Evolutionary conservation across 2,113 vertebrate genomes (phyloP).

Genomic region (Lepisosteus osseus): DNA sequence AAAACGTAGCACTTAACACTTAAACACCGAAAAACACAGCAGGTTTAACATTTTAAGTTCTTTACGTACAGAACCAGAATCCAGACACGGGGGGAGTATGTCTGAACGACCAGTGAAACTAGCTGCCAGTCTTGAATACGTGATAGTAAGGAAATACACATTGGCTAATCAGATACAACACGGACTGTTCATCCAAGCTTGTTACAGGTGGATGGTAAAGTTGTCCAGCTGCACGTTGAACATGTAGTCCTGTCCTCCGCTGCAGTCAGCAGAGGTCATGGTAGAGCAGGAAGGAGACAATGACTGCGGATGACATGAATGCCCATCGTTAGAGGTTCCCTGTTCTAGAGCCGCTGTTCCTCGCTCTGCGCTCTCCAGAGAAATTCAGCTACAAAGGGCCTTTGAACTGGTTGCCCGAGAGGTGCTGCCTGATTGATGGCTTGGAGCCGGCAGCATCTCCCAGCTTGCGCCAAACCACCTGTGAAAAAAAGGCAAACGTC

Average conservation of each 20-base stretch:
- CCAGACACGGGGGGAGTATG: conserved; percentile 10
- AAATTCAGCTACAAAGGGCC: conserved; percentile 79
- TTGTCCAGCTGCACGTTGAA: conserved; percentile 3
- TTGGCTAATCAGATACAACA: conserved; percentile 24
- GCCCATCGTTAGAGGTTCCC: not conserved
- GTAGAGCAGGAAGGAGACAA: not conserved
- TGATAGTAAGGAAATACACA: conserved; percentile 24
- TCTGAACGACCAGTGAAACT: conserved; percentile 35
- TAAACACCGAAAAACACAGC: not conserved
- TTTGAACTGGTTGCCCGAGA: conserved; percentile 98
- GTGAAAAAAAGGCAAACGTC: conserved; percentile 17
- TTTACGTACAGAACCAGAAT: conserved; percentile 12
- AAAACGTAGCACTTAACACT: not conserved
- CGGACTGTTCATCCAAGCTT: not conserved
- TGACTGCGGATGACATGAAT: not conserved
- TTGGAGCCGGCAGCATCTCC: conserved; percentile 92
- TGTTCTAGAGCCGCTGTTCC: not conserved
- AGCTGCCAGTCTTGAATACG: conserved; percentile 52
- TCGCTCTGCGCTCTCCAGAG: not conserved
- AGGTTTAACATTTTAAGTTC: not conserved
- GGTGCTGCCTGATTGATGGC: conserved; percentile 92
- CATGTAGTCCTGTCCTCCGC: not conserved
- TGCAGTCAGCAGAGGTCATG: not conserved
- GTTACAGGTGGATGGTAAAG: conserved; percentile 3
- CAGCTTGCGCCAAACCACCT: conserved; percentile 98